A percentile compares a stretch with the other conserved stretches of the same genome.
Evolutionary conservation across 2,113 vertebrate genomes (phyloP).

Genomic region (Aegypius monachus): DNA sequence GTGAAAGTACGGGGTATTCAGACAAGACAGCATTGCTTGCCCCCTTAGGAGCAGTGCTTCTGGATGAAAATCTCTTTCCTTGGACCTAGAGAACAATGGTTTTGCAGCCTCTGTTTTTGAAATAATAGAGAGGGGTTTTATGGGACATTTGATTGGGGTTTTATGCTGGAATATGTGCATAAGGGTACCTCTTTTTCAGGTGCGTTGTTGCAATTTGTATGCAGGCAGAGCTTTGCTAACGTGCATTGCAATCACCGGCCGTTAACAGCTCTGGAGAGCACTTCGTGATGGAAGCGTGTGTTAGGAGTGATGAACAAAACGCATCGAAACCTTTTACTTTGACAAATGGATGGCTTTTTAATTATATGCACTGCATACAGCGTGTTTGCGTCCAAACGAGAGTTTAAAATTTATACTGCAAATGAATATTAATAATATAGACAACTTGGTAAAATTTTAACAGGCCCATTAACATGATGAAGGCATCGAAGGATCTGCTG

Average conservation of each 20-base stretch:
- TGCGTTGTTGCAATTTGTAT: fast-evolving
- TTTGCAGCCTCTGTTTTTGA: not conserved
- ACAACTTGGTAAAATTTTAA: not conserved
- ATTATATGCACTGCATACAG: not conserved
- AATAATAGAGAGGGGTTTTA: fast-evolving
- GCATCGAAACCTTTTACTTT: not conserved
- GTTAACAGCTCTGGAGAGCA: not conserved
- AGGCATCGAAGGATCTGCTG: not conserved
- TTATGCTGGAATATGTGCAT: fast-evolving
- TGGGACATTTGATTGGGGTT: fast-evolving
- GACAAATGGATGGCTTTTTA: not conserved
- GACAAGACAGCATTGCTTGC: not conserved
- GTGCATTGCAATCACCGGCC: fast-evolving
- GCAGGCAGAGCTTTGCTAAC: not conserved
- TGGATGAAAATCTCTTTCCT: not conserved
- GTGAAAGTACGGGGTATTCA: too few relatives aligned
- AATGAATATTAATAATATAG: not conserved
- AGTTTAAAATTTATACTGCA: not conserved
- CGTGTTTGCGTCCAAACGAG: not conserved
- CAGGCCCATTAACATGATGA: not conserved
- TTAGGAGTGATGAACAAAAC: not conserved
- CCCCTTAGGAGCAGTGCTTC: not conserved
- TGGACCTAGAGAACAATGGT: fast-evolving
- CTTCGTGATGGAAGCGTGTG: fast-evolving
- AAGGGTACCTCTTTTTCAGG: not conserved